Conservation (phyloP, 2,797 vertebrate species). For the Lepilemur ruficaudatus region DNA sequence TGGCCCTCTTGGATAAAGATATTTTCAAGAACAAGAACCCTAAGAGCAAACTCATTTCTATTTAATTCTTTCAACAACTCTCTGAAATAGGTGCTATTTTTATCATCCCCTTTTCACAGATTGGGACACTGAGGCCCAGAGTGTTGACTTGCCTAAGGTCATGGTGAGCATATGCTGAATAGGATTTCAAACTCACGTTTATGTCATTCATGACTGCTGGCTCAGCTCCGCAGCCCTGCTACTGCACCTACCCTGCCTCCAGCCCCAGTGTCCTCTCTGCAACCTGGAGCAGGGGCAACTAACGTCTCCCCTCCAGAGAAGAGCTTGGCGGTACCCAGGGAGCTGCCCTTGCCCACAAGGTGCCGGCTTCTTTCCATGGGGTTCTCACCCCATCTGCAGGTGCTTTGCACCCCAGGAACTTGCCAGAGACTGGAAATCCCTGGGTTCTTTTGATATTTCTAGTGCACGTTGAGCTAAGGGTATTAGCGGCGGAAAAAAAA, state of each 20-base stretch:
- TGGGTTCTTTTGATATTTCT: conserved; percentile 33
- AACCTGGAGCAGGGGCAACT: not conserved
- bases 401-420: not conserved
- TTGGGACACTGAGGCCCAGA: not conserved
- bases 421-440: not conserved
- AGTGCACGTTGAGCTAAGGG: not conserved
- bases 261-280: not conserved
- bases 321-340: not conserved
- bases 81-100: not conserved
- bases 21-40: not conserved
- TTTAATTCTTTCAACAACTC: not conserved
- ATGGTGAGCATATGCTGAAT: not conserved
- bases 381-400: not conserved
- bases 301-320: not conserved
- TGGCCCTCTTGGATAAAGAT: not conserved
- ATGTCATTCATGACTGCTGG: not conserved
- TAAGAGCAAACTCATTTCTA: not conserved
- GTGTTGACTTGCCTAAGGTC: not conserved
- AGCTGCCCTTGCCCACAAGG: not conserved
- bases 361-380: not conserved
- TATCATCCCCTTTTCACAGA: not conserved
- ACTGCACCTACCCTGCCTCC: not conserved
- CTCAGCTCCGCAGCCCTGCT: not conserved
- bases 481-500: conserved; percentile 30
- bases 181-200: not conserved